phyloP scores from a whole-genome alignment of 2,888 invertebrate species.

The Parascotia fuliginaria region DNA sequence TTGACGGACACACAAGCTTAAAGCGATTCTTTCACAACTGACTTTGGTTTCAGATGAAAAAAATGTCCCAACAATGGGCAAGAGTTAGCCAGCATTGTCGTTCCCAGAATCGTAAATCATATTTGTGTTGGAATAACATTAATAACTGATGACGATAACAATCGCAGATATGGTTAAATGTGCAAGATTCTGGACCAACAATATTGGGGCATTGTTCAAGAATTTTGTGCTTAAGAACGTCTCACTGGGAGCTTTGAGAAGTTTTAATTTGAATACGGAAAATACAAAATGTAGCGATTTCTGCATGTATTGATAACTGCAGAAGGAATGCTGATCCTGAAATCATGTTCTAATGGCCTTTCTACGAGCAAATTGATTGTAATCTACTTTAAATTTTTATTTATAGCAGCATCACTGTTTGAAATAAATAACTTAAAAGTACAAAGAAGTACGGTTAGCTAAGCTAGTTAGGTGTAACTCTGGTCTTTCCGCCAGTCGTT shows the following conservation, averaged over 20 bases:
- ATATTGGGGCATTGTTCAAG: slow-evolving; percentile 30
- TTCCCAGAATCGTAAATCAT: slow-evolving; percentile 74
- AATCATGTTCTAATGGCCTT: no score
- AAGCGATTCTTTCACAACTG: slow-evolving; percentile 57
- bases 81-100: slow-evolving; percentile 69
- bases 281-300: no score
- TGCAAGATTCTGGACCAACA: slow-evolving; percentile 27
- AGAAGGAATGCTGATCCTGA: no score
- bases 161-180: slow-evolving; percentile 32
- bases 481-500: no score
- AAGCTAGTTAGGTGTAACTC: no score
- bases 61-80: slow-evolving; percentile 69
- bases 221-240: slow-evolving; percentile 50
- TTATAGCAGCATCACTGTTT: no score
- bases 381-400: no score
- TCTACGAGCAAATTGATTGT: no score
- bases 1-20: slow-evolving; percentile 68
- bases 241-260: slow-evolving; percentile 53
- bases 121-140: slow-evolving; percentile 66
- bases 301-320: no score
- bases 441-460: no score
- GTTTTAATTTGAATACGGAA: no score
- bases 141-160: slow-evolving; percentile 37
- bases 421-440: no score
- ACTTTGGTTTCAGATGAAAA: slow-evolving; percentile 45